These are phyloP conservation scores for Apis cerana DNA, from an alignment of 1,140 invertebrate species.

Conservation along the genomic window DNA sequence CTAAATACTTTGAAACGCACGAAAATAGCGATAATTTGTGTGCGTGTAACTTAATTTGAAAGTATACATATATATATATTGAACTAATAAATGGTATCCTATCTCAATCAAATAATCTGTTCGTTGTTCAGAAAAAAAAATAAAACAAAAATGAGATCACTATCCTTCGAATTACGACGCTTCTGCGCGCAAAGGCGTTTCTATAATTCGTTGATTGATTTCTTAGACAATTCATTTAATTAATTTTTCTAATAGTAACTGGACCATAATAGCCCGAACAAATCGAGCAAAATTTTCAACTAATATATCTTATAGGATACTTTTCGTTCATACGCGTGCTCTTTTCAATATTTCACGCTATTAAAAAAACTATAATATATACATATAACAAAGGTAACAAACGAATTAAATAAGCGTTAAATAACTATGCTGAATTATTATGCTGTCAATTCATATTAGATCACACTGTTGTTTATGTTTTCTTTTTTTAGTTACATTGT, in stretches of 20 bases:
- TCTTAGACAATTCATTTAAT: constrained; percentile 9
- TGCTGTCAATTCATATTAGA: background rate
- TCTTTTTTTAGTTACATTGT: background rate
- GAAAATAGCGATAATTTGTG: background rate
- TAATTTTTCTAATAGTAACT: constrained; percentile 31
- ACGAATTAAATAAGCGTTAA: background rate
- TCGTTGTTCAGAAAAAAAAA: constrained; percentile 37
- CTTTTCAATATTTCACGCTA: constrained; percentile 10
- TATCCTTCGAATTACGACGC: constrained; percentile 44
- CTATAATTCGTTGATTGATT: constrained; percentile 64
- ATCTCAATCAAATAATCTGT: constrained; percentile 1
- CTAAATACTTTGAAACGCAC: background rate
- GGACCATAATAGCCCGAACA: constrained; percentile 30
- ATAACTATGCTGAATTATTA: background rate
- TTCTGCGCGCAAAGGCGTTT: constrained; percentile 47
- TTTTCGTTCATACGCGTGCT: constrained; percentile 27
- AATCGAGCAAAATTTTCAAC: constrained; percentile 32
- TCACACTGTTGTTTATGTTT: background rate
- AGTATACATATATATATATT: background rate
- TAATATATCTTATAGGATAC: constrained; percentile 42
- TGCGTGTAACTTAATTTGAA: constrained; percentile 18
- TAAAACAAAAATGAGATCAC: constrained; percentile 65
- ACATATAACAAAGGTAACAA: constrained; percentile 32
- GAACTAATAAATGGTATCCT: constrained; percentile 13
- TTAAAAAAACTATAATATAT: constrained; percentile 7